Conservation (phyloP, 2,888 invertebrate species). For the Andricus quercusramuli region DNA sequence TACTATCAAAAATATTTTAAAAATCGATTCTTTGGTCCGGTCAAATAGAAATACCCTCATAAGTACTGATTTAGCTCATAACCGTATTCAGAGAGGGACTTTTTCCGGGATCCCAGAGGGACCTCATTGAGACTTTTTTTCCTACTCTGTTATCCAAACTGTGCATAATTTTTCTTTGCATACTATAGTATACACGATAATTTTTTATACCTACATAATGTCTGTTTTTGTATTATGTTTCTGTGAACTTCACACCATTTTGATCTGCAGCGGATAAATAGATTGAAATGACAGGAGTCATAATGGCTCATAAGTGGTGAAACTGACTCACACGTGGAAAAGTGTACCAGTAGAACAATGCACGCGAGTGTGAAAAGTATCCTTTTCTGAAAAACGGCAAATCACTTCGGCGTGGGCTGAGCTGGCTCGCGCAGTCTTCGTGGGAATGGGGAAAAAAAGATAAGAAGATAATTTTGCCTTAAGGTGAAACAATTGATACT, state of each 20-base stretch:
- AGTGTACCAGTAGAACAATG: conserved; percentile 5
- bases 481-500: conserved; percentile 39
- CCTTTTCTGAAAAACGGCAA: conserved; percentile 26
- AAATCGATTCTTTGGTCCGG: too few species aligned
- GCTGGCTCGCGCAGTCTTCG: conserved; percentile 15
- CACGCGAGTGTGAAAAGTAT: conserved; percentile 15
- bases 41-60: too few species aligned
- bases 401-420: neutral
- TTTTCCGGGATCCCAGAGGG: too few species aligned
- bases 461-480: conserved; percentile 18
- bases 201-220: neutral
- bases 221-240: neutral
- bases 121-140: too few species aligned
- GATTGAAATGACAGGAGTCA: conserved; percentile 15
- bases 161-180: neutral
- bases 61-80: too few species aligned
- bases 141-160: neutral
- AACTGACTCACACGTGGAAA: neutral
- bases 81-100: too few species aligned
- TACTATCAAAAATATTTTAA: too few species aligned
- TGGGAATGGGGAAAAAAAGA: conserved; percentile 9
- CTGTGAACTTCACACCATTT: conserved; percentile 7
- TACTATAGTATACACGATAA: neutral
- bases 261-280: neutral
- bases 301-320: conserved; percentile 20